Conservation (phyloP, 2,113 vertebrate species). For the Corythoichthys haematopterus region DNA sequence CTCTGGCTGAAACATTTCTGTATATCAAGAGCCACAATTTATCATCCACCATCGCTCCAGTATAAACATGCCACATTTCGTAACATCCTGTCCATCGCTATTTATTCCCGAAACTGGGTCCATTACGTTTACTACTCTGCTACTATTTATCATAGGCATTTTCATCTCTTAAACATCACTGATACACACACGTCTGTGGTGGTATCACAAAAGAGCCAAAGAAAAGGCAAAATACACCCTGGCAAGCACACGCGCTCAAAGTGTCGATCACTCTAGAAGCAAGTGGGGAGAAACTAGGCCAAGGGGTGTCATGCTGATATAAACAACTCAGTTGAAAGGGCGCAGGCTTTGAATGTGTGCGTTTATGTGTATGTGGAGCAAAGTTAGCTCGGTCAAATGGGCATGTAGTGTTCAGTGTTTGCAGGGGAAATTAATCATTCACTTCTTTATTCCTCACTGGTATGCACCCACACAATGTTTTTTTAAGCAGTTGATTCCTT, state of each 20-base stretch:
- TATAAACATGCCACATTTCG: no score
- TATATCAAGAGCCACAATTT: no score
- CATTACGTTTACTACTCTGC: no score
- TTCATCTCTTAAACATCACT: no score
- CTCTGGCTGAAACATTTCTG: no score
- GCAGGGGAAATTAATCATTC: neutral
- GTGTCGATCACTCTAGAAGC: conserved; percentile 21
- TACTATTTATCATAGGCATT: no score
- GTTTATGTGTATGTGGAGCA: conserved; percentile 4
- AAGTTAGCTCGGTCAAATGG: conserved; percentile 22
- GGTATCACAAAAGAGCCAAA: no score
- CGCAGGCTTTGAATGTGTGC: neutral
- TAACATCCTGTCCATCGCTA: no score
- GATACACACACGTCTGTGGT: no score
- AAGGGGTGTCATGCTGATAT: conserved; percentile 47
- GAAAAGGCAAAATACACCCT: neutral
- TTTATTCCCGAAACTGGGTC: no score
- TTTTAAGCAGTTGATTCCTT: neutral
- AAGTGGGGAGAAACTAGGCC: conserved; percentile 44
- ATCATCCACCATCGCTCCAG: no score
- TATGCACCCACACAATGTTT: neutral
- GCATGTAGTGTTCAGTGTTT: conserved; percentile 15
- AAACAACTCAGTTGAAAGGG: conserved; percentile 52
- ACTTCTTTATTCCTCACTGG: neutral
- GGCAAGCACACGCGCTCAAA: conserved; percentile 17